Conservation (phyloP, 1,140 invertebrate genomes). For the Eupristina koningsbergeri region DNA sequence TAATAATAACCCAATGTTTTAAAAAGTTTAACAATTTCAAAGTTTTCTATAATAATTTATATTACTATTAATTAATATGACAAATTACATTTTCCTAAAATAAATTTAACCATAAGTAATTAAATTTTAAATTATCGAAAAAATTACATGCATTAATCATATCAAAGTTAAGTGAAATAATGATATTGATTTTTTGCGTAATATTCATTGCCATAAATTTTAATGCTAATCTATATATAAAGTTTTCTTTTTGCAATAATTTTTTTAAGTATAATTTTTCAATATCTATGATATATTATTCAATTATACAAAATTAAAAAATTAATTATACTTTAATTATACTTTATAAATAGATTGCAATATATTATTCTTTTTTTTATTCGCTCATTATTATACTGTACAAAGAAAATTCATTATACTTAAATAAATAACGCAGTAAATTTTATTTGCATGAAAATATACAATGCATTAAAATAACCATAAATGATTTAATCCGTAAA, state of each 20-base stretch:
- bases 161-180: not conserved
- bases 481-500: not conserved
- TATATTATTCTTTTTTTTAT: not conserved
- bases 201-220: not conserved
- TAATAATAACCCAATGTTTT: too few species aligned
- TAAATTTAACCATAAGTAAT: not conserved
- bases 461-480: not conserved
- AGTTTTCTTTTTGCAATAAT: too few species aligned
- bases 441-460: not conserved
- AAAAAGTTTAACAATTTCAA: too few species aligned
- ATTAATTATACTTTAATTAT: too few species aligned
- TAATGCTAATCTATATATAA: not conserved
- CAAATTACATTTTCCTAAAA: not conserved
- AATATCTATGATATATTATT: too few species aligned
- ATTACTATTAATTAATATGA: not conserved
- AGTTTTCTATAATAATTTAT: too few species aligned
- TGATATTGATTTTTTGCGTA: not conserved
- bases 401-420: not conserved
- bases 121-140: not conserved
- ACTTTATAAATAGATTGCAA: not conserved
- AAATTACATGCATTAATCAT: not conserved
- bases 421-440: not conserved
- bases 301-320: too few species aligned
- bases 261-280: too few species aligned
- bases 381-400: not conserved